Evolutionary conservation across 2,797 vertebrate genomes (phyloP), one percentile per base, ranked within the genome.

Genomic region (Amniataba percoides): DNA sequence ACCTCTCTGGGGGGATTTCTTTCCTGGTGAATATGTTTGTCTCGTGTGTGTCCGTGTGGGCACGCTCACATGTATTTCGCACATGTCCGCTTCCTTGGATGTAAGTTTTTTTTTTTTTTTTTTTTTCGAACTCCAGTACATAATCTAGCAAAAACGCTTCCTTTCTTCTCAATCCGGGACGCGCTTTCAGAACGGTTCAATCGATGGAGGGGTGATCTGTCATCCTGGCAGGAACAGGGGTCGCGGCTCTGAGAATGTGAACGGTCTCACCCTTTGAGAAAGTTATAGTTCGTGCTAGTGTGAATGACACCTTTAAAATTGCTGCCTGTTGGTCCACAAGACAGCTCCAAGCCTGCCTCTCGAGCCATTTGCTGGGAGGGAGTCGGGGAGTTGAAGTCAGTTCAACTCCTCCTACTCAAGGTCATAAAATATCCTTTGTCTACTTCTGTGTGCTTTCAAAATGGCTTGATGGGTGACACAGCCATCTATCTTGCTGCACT

Each of bases 1-100:
- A 71, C 14, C 55, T 85, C 84, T 87, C 88, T 13, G n/a, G 82
- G 82, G 90, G 72, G 46, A 80, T 79, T 75, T 77, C 71, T 82
- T 77, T 81, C 64, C 78, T 81, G 55, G 68, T 51, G 74, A 81
- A 71, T 82, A 55, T 67, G 64, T 74, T 76, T 78, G 42, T 49
- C 55, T 77, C 59, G 25, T 77, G 70, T 80, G 59, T 48, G 39
- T 65, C 19, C 55, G 58, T 19, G 27, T 71, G 67, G 77, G 45
- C 48, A 18, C 46, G 66, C n/a, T 27, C 61, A 14, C 48, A 34
- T 70, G 34, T 43, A 3, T 42, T 49, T 11, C 58, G 1, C 52
- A 21, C 21, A 45, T 7, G 34, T 57, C 25, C 49, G 23, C 23
- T 21, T 63, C 31, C 68, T 51, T 36, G 31, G n/a, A 57, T 59